phyloP scores from a whole-genome alignment of 2,888 invertebrate species.

The Plebejus anna region DNA sequence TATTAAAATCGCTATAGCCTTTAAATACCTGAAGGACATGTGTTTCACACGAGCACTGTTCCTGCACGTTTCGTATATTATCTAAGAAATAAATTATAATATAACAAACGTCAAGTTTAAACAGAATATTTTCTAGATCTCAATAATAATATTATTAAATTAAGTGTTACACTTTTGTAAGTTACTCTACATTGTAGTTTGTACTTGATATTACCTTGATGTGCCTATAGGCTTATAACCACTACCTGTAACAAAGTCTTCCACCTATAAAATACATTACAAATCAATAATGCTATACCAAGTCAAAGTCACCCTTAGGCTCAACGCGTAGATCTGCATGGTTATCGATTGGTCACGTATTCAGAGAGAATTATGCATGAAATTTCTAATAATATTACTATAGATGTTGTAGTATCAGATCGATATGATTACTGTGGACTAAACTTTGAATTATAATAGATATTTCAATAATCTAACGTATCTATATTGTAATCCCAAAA shows the following conservation, averaged over 20 bases:
- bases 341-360: constrained; percentile 38
- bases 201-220: background rate
- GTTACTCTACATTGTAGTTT: background rate
- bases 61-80: too few species aligned
- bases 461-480: background rate
- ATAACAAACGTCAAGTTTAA: too few species aligned
- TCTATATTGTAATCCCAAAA: too few species aligned
- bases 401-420: background rate
- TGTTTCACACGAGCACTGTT: too few species aligned
- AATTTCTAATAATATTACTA: constrained; percentile 15
- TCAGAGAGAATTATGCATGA: constrained; percentile 22
- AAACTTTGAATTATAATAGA: background rate
- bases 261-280: background rate
- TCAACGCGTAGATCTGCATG: constrained; percentile 4
- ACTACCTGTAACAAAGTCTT: background rate
- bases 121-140: too few species aligned
- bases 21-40: too few species aligned
- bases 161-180: too few species aligned
- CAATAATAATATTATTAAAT: too few species aligned
- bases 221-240: background rate
- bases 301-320: constrained; percentile 25
- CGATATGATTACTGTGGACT: background rate
- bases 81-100: too few species aligned
- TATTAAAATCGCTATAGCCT: too few species aligned
- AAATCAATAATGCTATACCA: constrained; percentile 7